phyloP scores from a whole-genome alignment of 2,888 invertebrate species.

The Drosophila longiperda region DNA sequence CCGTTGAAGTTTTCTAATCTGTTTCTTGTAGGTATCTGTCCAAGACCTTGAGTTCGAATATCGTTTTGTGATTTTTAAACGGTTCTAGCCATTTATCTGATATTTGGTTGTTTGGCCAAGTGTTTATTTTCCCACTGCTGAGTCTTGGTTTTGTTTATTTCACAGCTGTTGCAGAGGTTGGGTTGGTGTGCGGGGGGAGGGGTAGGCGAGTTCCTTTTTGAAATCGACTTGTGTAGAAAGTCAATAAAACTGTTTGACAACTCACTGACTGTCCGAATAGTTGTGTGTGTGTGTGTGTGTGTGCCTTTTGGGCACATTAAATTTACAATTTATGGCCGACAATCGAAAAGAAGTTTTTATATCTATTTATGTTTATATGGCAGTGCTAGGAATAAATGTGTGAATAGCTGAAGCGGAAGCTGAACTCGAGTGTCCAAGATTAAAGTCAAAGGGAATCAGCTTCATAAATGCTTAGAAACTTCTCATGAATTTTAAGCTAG shows the following conservation, averaged over 20 bases:
- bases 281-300: conserved; percentile 1
- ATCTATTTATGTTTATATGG: conserved; percentile 24
- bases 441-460: conserved; percentile 8
- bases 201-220: neutral
- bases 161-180: neutral
- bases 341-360: conserved; percentile 53
- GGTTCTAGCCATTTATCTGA: conserved; percentile 57
- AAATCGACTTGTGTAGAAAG: conserved; percentile 67
- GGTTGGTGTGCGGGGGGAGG: neutral
- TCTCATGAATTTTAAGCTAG: conserved; percentile 3
- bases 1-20: conserved; percentile 72
- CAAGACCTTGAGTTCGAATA: conserved; percentile 25
- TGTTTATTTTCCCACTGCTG: conserved; percentile 69
- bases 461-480: conserved; percentile 6
- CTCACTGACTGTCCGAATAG: conserved; percentile 46
- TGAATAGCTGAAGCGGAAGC: neutral
- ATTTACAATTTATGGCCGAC: conserved; percentile 73
- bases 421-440: conserved; percentile 7
- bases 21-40: conserved; percentile 45
- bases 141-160: conserved; percentile 57
- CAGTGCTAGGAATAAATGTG: neutral
- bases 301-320: conserved; percentile 64
- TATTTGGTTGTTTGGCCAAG: conserved; percentile 45
- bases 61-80: conserved; percentile 49
- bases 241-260: conserved; percentile 79